phyloP scores from a whole-genome alignment of 2,113 vertebrate genomes.

The Ariopsis seemanni region DNA sequence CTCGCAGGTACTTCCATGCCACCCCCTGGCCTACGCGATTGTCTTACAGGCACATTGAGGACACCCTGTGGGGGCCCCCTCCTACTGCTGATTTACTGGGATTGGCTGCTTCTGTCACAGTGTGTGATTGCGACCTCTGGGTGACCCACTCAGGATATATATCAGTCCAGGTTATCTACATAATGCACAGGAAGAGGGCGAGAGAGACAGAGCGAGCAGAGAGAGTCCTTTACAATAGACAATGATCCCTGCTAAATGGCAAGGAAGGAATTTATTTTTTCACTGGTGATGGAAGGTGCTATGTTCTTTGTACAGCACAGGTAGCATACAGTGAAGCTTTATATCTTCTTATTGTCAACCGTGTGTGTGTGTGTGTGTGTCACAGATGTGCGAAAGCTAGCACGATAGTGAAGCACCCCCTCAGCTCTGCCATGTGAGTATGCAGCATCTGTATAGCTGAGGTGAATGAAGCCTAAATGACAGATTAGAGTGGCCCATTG shows the following conservation, averaged over 20 bases:
- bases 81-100: conserved; percentile 71
- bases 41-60: conserved; percentile 49
- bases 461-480: conserved; percentile 53
- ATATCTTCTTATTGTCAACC: conserved; percentile 28
- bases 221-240: conserved; percentile 70
- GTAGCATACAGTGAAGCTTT: conserved; percentile 23
- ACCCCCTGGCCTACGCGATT: conserved; percentile 46
- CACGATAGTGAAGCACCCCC: conserved; percentile 16
- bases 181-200: conserved; percentile 76
- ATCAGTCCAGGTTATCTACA: conserved; percentile 75
- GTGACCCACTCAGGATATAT: conserved; percentile 78
- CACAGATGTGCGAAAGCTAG: conserved; percentile 42
- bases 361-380: conserved; percentile 30
- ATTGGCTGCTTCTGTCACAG: conserved; percentile 70
- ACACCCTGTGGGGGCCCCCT: conserved; percentile 48
- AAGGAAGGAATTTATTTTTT: conserved; percentile 55
- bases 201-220: conserved; percentile 58
- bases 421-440: conserved; percentile 12
- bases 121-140: conserved; percentile 77
- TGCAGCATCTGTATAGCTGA: conserved; percentile 39
- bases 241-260: conserved; percentile 62
- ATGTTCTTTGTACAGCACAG: conserved; percentile 23
- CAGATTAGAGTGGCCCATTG: conserved; percentile 61
- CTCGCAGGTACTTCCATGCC: conserved; percentile 46
- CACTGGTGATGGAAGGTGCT: conserved; percentile 43